Conservation (phyloP, 2,888 invertebrate species). For the Euproctis similis region DNA sequence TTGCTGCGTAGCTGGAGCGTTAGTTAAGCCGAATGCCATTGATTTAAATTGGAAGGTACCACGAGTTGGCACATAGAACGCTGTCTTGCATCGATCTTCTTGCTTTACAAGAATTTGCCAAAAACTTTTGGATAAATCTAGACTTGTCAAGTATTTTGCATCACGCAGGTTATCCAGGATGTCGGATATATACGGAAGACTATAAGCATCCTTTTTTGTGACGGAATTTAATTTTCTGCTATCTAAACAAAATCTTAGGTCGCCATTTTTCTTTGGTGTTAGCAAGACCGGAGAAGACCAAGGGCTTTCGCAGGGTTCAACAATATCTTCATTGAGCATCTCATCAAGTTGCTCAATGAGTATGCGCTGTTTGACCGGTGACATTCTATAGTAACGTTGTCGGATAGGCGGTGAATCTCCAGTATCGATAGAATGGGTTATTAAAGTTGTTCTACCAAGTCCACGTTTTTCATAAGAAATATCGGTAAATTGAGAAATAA, state of each 20-base stretch:
- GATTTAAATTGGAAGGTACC: conserved; percentile 4
- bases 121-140: conserved; percentile 13
- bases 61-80: conserved; percentile 5
- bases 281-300: conserved; percentile 14
- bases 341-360: conserved; percentile 17
- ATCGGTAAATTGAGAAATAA: conserved; percentile 9
- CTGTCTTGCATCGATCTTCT: conserved; percentile 4
- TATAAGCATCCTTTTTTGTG: conserved; percentile 8
- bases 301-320: conserved; percentile 20
- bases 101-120: conserved; percentile 3
- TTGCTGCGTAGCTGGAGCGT: conserved; percentile 9
- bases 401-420: conserved; percentile 19
- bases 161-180: conserved; percentile 17
- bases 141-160: conserved; percentile 11
- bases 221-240: conserved; percentile 16
- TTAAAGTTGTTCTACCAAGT: conserved; percentile 14
- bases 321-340: conserved; percentile 15
- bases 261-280: conserved; percentile 11
- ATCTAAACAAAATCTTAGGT: conserved; percentile 17
- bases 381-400: conserved; percentile 20
- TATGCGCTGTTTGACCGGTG: conserved; percentile 19
- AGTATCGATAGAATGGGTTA: conserved; percentile 19
- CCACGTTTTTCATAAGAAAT: conserved; percentile 8
- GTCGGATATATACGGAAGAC: conserved; percentile 13
- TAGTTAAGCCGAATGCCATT: conserved; percentile 6